Base-by-base conservation (phyloP, 2,113 vertebrate species). In the Hystrix cristata region DNA sequence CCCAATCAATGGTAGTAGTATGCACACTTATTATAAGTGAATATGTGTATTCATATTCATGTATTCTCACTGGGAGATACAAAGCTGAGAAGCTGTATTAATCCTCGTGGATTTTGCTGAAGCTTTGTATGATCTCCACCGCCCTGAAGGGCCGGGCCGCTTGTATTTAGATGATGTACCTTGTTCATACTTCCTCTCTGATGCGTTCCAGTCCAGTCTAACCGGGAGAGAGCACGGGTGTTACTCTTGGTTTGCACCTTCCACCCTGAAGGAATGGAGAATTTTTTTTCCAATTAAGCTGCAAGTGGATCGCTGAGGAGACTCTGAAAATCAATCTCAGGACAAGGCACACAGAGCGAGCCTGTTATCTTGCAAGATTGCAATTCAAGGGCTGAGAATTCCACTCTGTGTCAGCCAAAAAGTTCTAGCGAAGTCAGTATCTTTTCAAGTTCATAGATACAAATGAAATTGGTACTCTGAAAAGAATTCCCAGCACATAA, bases 311-410 rank as follows among this genome's bases (percentile, higher is more conserved):
- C 91, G 46, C 78, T 55, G 64, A 82, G 64, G 64, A 97, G 46
- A 83, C 80, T 90, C 96, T 72, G 90, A 90, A 95, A 97, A 94
- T 97, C 96, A 85, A 93, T 98, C 87, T 48, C 0, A 2, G 94
- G 25, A 69, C 74, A n/a, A 76, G n/a, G 53, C 34, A 18, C 79
- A 74, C 15, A 19, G 59, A 91, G 46, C 1, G 43, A 95, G 74
- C 51, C 96, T 94, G 79, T 93, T 95, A 87, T 65, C 83, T 48
- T 71, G 64, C 15, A 34, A 57, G 95, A 96, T 7, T 95, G 64
- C 71, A 81, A 2, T 92, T 87, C 95, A 25, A 64, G 74, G 9
- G 7, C 67, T 9, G 84, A 84, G 87, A 87, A 95, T 92, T 93
- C 72, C 71, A 95, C 93, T 96, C 85, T n/a, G 38, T 88, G 64